phyloP scores from a whole-genome alignment of 2,888 invertebrate species.

The Sceliomorpha sp. region DNA sequence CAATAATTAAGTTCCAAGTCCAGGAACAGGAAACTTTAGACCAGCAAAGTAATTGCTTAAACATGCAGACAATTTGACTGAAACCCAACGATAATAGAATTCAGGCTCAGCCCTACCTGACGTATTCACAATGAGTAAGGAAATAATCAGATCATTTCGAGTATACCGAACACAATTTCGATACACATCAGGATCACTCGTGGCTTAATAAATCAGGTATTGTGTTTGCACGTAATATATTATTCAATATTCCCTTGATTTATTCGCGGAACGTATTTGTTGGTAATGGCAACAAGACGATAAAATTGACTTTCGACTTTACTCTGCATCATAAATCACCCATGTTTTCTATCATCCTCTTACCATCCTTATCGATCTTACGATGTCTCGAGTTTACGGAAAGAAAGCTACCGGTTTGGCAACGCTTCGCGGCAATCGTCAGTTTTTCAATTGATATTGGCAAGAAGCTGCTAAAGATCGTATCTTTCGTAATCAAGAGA shows the following conservation, averaged over 20 bases:
- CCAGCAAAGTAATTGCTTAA: no score
- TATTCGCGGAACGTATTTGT: constrained; percentile 14
- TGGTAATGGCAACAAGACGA: constrained; percentile 25
- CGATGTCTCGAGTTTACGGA: no score
- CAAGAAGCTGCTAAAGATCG: not conserved
- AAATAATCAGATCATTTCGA: not conserved
- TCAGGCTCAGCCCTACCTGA: no score
- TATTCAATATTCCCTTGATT: constrained; percentile 14
- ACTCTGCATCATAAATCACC: constrained; percentile 25
- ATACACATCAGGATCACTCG: constrained; percentile 25
- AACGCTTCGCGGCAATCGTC: not conserved
- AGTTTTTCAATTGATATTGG: constrained; percentile 1
- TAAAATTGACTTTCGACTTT: constrained; percentile 27
- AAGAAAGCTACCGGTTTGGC: constrained; percentile 2
- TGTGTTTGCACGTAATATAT: constrained; percentile 24
- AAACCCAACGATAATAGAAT: no score
- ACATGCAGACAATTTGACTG: no score
- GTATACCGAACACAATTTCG: constrained; percentile 9
- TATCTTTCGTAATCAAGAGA: not conserved
- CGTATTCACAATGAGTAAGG: no score
- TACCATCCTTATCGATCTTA: no score
- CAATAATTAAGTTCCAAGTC: no score
- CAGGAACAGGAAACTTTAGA: no score
- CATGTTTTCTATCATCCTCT: constrained; percentile 4
- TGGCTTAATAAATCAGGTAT: constrained; percentile 39